Evolutionary conservation across 37 sponge, comb jelly and placozoan species (phyloP), one percentile per base, ranked within the genome.

Genomic region (Bolinopsis microptera): DNA sequence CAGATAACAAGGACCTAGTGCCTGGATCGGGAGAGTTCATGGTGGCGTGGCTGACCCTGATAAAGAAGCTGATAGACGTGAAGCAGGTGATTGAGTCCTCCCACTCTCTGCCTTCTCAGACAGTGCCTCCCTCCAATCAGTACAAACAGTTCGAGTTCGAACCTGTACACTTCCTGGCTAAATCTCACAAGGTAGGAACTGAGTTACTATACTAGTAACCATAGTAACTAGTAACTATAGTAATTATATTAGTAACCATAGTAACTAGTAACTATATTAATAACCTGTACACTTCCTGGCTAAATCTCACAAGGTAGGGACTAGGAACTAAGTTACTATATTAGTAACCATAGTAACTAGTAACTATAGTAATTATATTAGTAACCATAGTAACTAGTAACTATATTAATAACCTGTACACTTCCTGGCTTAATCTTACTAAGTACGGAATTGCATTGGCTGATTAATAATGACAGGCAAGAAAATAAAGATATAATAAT

Each of bases 251-350:
- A n/a, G n/a, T n/a, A n/a, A n/a, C n/a, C n/a, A n/a, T n/a, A n/a
- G n/a, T n/a, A n/a, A n/a, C n/a, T n/a, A n/a, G n/a, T n/a, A n/a
- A n/a, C n/a, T n/a, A n/a, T n/a, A n/a, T n/a, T n/a, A n/a, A n/a
- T n/a, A 98, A 36, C 95, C 99, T 30, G 39, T 97, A 18, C 90
- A 72, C 61, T 97, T 98, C 76, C 93, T 97, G 37, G 95, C 97
- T 32, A 93, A 96, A 40, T 94, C 96, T 22, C 99, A 98, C 72
- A 96, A 96, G 95, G 99, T 98, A 25, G 18, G n/a, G n/a, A n/a
- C n/a, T n/a, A n/a, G n/a, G 32, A 16, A n/a, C 69, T 94, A 26
- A n/a, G 38, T 18, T 13, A 67, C 68, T n/a, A n/a, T n/a, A n/a
- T n/a, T n/a, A n/a, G n/a, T n/a, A n/a, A n/a, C n/a, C n/a, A n/a